Base-by-base conservation (phyloP, 2,888 invertebrate species). In the Pandemis corylana region DNA sequence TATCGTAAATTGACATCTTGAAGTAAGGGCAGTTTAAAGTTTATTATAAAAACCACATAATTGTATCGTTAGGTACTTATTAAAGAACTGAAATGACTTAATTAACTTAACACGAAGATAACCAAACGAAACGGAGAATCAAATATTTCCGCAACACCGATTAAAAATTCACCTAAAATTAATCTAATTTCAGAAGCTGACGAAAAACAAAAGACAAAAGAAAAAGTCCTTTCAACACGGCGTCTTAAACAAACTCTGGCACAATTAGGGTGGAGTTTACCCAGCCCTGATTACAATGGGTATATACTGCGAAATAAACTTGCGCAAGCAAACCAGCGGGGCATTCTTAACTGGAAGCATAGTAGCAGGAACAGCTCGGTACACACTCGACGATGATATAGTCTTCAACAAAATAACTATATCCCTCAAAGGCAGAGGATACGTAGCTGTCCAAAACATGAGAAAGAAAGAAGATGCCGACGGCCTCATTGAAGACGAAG, bases 251-350 rank as follows among this genome's bases (percentile, higher is more conserved):
- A 70, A 62, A 71, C 62, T 75, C 42, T n/a, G 66, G 15, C 28
- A 44, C 70, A 67, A 62, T 63, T 10, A 53, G 36, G 51, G 53
- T 36, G n/a, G 41, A 67, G 56, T 70, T 62, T 49, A 9, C 62
- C 15, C 56, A 51, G 61, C 67, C 75, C 36, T 74, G 61, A 69
- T 70, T 71, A 62, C 61, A 67, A 75, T 75, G 75, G 67, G 70
- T 44, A 42, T 75, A 62, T 53, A 71, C 53, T 75, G 75, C 69
- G 67, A 71, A n/a, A 67, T 75, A 20, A 71, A 75, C 62, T 67
- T 75, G 20, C 62, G 41, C 20, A 75, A 62, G 65, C 67, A 53
- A 36, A n/a, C 15, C n/a, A 15, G 63, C 36, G 71, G 67, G 13
- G 10, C 46, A 10, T 75, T 75, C 44, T 56, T 71, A 46, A 53